These are phyloP conservation scores for Rotaria magnacalcarata DNA, from an alignment of 2,888 invertebrate genomes.

Conservation along the genomic window DNA sequence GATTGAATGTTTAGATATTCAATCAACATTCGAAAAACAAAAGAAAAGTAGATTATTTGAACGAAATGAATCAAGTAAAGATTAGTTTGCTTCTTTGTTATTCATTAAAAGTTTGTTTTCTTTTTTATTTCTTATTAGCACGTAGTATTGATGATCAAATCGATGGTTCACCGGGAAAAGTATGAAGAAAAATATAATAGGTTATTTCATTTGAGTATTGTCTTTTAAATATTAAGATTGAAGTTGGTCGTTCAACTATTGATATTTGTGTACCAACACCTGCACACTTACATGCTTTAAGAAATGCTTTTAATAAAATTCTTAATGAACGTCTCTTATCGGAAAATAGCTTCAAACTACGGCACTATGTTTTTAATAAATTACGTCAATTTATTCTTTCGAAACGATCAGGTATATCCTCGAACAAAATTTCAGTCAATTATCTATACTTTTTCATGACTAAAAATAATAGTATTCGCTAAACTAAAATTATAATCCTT, in stretches of 20 bases:
- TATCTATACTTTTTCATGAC: too few species aligned
- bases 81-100: background rate
- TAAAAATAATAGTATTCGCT: too few species aligned
- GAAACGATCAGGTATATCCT: background rate
- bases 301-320: slow-evolving; percentile 18
- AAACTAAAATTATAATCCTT: too few species aligned
- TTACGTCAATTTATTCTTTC: background rate
- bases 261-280: background rate
- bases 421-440: too few species aligned
- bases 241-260: background rate
- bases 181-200: background rate
- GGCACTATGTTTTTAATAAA: background rate
- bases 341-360: background rate
- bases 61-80: background rate
- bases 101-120: background rate
- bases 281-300: slow-evolving; percentile 14
- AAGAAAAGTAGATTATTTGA: background rate
- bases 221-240: background rate
- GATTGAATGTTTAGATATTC: background rate
- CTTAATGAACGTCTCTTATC: background rate
- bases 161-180: background rate
- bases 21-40: background rate
- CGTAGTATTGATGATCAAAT: background rate
- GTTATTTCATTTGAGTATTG: background rate
- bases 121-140: background rate